Conservation (phyloP, 2,888 invertebrate genomes). For the Cryptus viduatorius region DNA sequence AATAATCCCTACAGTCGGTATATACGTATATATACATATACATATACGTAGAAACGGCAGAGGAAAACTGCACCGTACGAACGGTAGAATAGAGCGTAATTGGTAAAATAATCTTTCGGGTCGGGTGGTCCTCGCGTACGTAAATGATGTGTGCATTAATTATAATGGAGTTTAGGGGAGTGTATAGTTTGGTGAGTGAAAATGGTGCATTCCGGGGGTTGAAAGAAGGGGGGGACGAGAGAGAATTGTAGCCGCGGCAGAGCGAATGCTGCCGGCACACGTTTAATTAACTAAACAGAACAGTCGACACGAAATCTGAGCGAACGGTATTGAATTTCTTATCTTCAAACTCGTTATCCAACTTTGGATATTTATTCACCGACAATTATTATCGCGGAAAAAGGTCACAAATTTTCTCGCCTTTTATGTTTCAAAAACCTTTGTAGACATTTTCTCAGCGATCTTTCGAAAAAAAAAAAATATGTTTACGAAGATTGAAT, state of each 20-base stretch:
- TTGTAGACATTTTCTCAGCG: background rate
- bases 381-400: background rate
- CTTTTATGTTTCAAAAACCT: background rate
- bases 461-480: background rate
- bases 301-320: conserved; percentile 7
- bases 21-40: background rate
- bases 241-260: conserved; percentile 5
- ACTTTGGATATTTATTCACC: background rate
- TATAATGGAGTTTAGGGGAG: conserved; percentile 75
- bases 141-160: conserved; percentile 79
- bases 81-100: conserved; percentile 19
- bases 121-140: conserved; percentile 67
- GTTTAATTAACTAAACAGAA: conserved; percentile 30
- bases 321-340: background rate
- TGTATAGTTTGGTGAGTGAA: conserved; percentile 73
- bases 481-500: too few species aligned
- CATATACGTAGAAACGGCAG: background rate
- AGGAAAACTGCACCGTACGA: background rate
- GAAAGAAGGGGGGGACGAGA: conserved; percentile 38
- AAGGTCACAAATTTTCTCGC: background rate
- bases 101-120: conserved; percentile 48
- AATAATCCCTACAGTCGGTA: background rate
- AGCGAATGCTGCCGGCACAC: conserved; percentile 10
- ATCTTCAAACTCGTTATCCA: background rate
- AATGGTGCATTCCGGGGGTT: conserved; percentile 19